Conservation (phyloP, 1,140 invertebrate genomes). For the Musca domestica region DNA sequence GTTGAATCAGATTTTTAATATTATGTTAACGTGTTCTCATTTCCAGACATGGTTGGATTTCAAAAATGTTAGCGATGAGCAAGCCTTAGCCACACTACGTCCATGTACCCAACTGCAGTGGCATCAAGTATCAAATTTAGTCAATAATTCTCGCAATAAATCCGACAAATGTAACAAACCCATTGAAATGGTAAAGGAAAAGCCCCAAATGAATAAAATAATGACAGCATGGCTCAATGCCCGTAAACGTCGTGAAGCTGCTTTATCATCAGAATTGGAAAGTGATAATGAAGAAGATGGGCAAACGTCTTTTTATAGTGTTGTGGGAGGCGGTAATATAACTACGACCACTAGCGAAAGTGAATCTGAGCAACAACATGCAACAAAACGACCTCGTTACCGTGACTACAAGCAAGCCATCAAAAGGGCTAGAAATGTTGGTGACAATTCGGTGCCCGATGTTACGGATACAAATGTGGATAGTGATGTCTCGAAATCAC, state of each 20-base stretch:
- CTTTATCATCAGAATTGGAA: constrained; percentile 27
- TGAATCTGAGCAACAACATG: constrained; percentile 14
- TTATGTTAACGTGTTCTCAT: constrained; percentile 23
- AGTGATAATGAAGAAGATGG: constrained; percentile 21
- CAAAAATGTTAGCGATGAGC: constrained; percentile 57
- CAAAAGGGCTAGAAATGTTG: neutral
- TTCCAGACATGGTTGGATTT: constrained; percentile 70
- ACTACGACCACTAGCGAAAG: constrained; percentile 6
- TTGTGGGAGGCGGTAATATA: neutral
- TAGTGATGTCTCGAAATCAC: neutral
- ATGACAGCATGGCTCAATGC: constrained; percentile 43
- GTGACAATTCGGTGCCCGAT: neutral
- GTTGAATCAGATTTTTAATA: neutral
- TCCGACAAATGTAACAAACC: constrained; percentile 66
- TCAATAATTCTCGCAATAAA: constrained; percentile 74
- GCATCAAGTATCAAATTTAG: constrained; percentile 69
- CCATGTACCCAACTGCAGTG: constrained; percentile 60
- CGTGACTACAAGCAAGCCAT: constrained; percentile 21
- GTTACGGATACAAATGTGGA: neutral
- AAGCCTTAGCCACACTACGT: constrained; percentile 59
- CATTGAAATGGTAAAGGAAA: constrained; percentile 38
- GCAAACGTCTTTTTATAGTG: neutral
- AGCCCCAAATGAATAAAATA: constrained; percentile 35
- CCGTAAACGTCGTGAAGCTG: constrained; percentile 31
- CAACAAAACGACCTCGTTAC: constrained; percentile 18